Conservation (phyloP, 2,113 vertebrate genomes). For the Craseonycteris thonglongyai region DNA sequence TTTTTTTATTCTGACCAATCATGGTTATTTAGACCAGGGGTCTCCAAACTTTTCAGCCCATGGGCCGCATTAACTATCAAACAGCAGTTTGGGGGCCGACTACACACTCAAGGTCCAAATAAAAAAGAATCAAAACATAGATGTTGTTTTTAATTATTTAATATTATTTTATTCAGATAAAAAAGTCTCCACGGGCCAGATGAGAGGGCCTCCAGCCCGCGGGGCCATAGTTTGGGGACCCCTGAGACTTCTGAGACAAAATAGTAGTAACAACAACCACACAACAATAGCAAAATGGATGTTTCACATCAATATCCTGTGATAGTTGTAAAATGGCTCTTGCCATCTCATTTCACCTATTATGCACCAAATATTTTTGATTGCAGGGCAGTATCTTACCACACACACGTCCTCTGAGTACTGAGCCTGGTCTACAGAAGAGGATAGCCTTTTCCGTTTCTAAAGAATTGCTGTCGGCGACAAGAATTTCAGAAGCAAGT, state of each 20-base stretch:
- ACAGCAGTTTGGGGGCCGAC: too few species aligned
- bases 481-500: constrained; percentile 90
- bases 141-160: too few species aligned
- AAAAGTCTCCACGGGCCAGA: too few species aligned
- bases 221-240: too few species aligned
- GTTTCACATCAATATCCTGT: not conserved
- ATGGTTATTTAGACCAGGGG: not conserved
- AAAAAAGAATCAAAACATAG: too few species aligned
- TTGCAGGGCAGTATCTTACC: constrained; percentile 81
- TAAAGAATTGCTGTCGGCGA: constrained; percentile 92
- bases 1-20: not conserved
- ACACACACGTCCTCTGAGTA: constrained; percentile 95
- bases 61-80: too few species aligned
- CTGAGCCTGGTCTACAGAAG: constrained; percentile 93
- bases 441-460: constrained; percentile 90
- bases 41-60: too few species aligned
- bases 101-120: too few species aligned
- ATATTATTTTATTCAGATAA: too few species aligned
- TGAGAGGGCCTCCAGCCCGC: too few species aligned
- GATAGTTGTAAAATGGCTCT: not conserved
- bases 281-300: not conserved
- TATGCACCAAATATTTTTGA: not conserved
- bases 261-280: not conserved
- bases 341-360: not conserved
- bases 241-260: not conserved